Percentiles rank a stretch among this genome's conserved stretches.
Evolutionary conservation across 1,140 invertebrate genomes (phyloP).

Genomic region (Drosophila arizonae): DNA sequence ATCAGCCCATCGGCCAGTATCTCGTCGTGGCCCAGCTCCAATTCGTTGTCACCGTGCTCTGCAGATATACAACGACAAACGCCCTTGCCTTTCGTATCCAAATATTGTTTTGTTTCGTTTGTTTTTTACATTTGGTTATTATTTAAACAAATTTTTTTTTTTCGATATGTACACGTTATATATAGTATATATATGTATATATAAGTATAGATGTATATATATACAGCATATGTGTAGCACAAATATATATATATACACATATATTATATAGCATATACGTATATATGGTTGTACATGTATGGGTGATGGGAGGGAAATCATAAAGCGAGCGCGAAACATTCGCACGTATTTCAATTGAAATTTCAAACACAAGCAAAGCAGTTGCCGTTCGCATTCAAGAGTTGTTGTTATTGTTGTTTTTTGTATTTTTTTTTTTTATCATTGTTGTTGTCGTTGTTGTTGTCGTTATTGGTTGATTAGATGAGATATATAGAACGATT

Average conservation of each 20-base stretch:
- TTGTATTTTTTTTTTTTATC: slow-evolving; percentile 5
- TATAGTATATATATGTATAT: slow-evolving; percentile 53
- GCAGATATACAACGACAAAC: slow-evolving; percentile 86
- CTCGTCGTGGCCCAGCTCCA: slow-evolving; percentile 88
- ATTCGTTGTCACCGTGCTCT: slow-evolving; percentile 86
- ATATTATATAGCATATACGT: slow-evolving; percentile 24
- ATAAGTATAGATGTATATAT: slow-evolving; percentile 30
- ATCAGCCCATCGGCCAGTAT: slow-evolving; percentile 92
- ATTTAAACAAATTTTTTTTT: slow-evolving; percentile 48
- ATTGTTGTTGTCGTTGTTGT: slow-evolving; percentile 11
- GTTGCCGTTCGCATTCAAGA: slow-evolving; percentile 74
- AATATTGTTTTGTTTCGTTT: slow-evolving; percentile 41
- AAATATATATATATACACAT: slow-evolving; percentile 35
- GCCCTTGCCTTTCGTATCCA: slow-evolving; percentile 83
- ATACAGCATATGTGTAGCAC: slow-evolving; percentile 14
- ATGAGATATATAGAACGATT: slow-evolving; percentile 19
- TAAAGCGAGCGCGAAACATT: slow-evolving; percentile 56
- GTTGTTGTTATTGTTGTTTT: slow-evolving; percentile 62
- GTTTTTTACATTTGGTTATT: slow-evolving; percentile 31
- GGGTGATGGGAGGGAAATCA: slow-evolving; percentile 66
- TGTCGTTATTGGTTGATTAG: slow-evolving; percentile 55
- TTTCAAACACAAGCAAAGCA: slow-evolving; percentile 50
- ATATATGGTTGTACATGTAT: slow-evolving; percentile 53
- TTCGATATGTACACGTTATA: slow-evolving; percentile 63
- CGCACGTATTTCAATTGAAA: slow-evolving; percentile 45